These are phyloP conservation scores for Dipus sagitta DNA, from an alignment of 2,797 vertebrate genomes.

Conservation along the genomic window DNA sequence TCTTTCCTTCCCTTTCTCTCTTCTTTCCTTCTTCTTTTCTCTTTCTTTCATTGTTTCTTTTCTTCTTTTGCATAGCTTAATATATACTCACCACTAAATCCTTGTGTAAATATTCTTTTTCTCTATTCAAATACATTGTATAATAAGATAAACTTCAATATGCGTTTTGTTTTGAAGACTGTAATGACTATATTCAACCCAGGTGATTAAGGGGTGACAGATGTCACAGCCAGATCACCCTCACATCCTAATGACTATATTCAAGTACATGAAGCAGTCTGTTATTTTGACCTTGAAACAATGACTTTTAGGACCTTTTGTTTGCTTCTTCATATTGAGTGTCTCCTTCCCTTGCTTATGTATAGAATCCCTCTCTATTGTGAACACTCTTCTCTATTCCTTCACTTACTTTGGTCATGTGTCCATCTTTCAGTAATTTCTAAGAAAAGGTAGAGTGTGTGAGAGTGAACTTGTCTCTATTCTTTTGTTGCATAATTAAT, in stretches of 20 bases:
- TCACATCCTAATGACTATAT: background rate
- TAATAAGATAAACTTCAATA: too few relatives aligned
- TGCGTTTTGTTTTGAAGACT: too few relatives aligned
- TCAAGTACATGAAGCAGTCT: background rate
- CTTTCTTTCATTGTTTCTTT: background rate
- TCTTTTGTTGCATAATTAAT: conserved; percentile 8
- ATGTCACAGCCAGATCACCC: too few relatives aligned
- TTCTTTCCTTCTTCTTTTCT: background rate
- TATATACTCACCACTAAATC: background rate
- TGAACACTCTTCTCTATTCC: background rate
- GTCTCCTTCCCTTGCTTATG: background rate
- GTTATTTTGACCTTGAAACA: conserved; percentile 7
- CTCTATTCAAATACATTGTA: background rate
- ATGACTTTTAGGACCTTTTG: background rate
- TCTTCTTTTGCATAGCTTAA: background rate
- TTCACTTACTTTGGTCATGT: background rate
- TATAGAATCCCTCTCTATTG: background rate
- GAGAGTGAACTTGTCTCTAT: background rate
- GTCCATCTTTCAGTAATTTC: background rate
- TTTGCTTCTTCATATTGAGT: background rate
- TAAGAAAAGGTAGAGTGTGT: background rate
- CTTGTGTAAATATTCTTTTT: background rate
- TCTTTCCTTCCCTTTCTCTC: too few relatives aligned
- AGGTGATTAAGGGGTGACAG: too few relatives aligned
- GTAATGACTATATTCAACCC: too few relatives aligned